Evolutionary conservation across 2,797 vertebrate genomes (phyloP).

Genomic region (Melanotaenia boesemani): DNA sequence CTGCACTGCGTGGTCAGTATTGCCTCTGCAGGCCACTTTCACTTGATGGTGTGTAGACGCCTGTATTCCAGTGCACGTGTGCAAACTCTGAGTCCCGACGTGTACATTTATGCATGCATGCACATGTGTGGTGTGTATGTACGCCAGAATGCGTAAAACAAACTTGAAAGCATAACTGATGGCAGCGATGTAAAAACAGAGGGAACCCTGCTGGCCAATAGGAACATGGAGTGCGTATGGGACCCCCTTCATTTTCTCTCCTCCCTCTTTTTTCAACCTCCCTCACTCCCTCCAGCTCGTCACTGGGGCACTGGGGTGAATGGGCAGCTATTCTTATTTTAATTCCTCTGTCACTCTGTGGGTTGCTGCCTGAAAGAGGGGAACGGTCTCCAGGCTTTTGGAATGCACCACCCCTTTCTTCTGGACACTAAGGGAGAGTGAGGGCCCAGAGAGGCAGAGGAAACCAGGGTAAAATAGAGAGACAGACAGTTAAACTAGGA

Average conservation of each 20-base stretch:
- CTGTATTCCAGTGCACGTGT: not conserved
- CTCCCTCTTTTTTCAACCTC: slow-evolving; percentile 38
- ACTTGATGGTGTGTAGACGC: slow-evolving; percentile 4
- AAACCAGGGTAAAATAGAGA: slow-evolving; percentile 20
- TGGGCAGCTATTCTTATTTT: slow-evolving; percentile 91
- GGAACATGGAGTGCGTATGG: slow-evolving; percentile 44
- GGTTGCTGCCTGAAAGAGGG: slow-evolving; percentile 86
- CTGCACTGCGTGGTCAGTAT: slow-evolving; percentile 47
- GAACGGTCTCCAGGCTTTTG: slow-evolving; percentile 75
- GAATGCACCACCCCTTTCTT: slow-evolving; percentile 77
- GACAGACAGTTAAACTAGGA: slow-evolving; percentile 14
- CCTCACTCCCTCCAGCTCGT: slow-evolving; percentile 61
- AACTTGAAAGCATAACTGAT: slow-evolving; percentile 75
- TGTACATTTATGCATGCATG: slow-evolving; percentile 76
- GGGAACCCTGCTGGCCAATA: slow-evolving; percentile 74
- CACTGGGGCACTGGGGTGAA: slow-evolving; percentile 81
- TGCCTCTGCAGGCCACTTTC: slow-evolving; percentile 26
- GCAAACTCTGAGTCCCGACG: slow-evolving; percentile 37
- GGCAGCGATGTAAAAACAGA: slow-evolving; percentile 80
- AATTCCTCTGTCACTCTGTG: slow-evolving; percentile 88
- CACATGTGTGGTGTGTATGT: slow-evolving; percentile 64
- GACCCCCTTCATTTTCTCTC: slow-evolving; percentile 47
- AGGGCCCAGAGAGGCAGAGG: slow-evolving; percentile 33
- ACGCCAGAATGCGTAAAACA: slow-evolving; percentile 70
- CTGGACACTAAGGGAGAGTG: slow-evolving; percentile 60